phyloP scores from a whole-genome alignment of 1,140 invertebrate species.

The Lasioglossum baleicum region DNA sequence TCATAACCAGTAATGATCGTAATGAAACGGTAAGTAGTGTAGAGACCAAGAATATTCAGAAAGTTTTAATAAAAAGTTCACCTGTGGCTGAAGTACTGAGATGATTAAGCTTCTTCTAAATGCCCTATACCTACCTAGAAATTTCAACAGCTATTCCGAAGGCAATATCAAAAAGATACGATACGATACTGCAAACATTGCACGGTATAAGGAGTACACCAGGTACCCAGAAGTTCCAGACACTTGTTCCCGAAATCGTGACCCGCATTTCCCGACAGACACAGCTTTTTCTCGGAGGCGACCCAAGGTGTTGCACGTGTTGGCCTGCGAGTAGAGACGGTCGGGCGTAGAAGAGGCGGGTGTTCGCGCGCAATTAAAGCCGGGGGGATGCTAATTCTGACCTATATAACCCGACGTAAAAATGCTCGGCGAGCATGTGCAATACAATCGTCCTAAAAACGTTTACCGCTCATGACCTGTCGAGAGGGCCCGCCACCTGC shows the following conservation, averaged over 20 bases:
- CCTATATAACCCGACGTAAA: conserved; percentile 62
- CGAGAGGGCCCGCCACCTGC: conserved; percentile 47
- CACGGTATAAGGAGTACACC: no score
- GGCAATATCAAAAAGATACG: no score
- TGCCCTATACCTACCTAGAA: no score
- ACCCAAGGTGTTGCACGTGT: conserved; percentile 49
- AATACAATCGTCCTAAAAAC: conserved; percentile 49
- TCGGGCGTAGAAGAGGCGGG: conserved; percentile 4
- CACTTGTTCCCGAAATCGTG: neutral
- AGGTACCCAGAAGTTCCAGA: no score
- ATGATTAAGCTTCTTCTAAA: no score
- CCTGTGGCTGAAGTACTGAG: no score
- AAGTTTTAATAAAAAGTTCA: no score
- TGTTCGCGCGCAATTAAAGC: conserved; percentile 64
- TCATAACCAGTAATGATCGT: no score
- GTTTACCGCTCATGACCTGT: conserved; percentile 49
- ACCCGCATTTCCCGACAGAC: conserved; percentile 9
- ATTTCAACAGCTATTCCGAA: no score
- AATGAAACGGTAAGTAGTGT: no score
- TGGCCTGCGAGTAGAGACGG: neutral
- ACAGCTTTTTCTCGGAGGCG: conserved; percentile 24
- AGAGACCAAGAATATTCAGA: no score
- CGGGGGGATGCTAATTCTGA: conserved; percentile 69
- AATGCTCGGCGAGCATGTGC: conserved; percentile 64
- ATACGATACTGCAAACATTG: no score